These are phyloP conservation scores for Mantis religiosa DNA, from an alignment of 2,888 invertebrate species.

Conservation along the genomic window DNA sequence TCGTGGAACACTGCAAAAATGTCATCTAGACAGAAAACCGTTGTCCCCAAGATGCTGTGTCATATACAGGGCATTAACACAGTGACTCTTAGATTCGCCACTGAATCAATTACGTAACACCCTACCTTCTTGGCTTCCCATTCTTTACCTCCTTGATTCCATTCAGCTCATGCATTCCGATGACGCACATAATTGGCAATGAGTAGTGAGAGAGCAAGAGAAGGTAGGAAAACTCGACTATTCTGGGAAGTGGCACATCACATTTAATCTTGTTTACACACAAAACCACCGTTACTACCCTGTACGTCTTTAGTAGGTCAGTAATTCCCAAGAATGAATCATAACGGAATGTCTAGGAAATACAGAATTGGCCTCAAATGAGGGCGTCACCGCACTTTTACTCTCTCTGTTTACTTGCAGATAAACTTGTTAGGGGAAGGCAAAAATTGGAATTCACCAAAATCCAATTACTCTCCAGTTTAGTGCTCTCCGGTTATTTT, in stretches of 20 bases:
- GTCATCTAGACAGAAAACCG: too few relatives aligned
- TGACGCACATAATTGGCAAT: neutral
- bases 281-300: neutral
- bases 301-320: neutral
- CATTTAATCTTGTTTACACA: neutral
- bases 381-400: too few relatives aligned
- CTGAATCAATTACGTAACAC: neutral
- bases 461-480: too few relatives aligned
- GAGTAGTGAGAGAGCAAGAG: neutral
- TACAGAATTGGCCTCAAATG: too few relatives aligned
- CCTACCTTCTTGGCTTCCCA: neutral
- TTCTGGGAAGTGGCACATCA: neutral
- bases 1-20: too few relatives aligned
- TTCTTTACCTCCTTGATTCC: neutral
- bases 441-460: too few relatives aligned
- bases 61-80: neutral
- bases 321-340: neutral
- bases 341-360: neutral
- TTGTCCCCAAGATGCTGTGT: neutral
- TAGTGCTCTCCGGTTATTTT: too few relatives aligned
- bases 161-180: neutral
- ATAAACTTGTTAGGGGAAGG: too few relatives aligned
- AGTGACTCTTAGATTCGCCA: neutral
- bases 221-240: neutral
- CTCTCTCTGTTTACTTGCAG: too few relatives aligned